Evolutionary conservation across 2,797 vertebrate genomes (phyloP).

Genomic region (Platyrinchus mystaceus): DNA sequence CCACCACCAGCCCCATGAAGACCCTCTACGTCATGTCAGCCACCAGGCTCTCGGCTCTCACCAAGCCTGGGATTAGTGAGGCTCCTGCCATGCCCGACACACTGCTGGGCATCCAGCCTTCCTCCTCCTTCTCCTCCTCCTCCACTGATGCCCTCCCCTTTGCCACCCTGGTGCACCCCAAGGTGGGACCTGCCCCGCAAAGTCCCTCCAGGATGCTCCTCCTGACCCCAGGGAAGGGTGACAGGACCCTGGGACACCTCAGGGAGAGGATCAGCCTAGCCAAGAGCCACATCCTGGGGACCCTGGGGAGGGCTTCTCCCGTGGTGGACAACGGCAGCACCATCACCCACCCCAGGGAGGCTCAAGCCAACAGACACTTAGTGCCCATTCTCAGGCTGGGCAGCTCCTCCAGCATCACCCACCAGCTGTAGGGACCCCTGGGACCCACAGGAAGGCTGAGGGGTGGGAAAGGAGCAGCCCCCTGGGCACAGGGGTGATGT

Average conservation of each 20-base stretch:
- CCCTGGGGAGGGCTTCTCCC: conserved; percentile 55
- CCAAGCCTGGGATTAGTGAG: conserved; percentile 51
- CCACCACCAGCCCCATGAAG: conserved; percentile 68
- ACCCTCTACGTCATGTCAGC: conserved; percentile 29
- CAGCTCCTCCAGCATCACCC: background rate
- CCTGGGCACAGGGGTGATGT: background rate
- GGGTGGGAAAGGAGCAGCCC: background rate
- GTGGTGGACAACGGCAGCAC: conserved; percentile 48
- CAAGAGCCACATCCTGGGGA: background rate
- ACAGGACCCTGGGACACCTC: background rate
- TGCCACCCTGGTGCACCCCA: background rate
- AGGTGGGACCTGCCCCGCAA: conserved; percentile 55
- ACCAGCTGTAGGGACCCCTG: background rate
- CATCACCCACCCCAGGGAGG: conserved; percentile 26
- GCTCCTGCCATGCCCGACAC: conserved; percentile 22
- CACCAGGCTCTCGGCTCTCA: conserved; percentile 47
- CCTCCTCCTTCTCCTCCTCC: background rate
- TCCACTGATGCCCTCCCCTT: background rate
- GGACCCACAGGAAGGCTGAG: background rate
- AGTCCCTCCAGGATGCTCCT: conserved; percentile 27
- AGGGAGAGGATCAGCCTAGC: background rate
- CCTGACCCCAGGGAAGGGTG: conserved; percentile 6
- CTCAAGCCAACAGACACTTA: conserved; percentile 28
- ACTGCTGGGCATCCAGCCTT: background rate
- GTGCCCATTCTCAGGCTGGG: background rate